Percentiles rank a stretch among this genome's conserved stretches.
Evolutionary conservation across 92 coral and sea anemone species (phyloP).

Genomic region (Bergia sp.): DNA sequence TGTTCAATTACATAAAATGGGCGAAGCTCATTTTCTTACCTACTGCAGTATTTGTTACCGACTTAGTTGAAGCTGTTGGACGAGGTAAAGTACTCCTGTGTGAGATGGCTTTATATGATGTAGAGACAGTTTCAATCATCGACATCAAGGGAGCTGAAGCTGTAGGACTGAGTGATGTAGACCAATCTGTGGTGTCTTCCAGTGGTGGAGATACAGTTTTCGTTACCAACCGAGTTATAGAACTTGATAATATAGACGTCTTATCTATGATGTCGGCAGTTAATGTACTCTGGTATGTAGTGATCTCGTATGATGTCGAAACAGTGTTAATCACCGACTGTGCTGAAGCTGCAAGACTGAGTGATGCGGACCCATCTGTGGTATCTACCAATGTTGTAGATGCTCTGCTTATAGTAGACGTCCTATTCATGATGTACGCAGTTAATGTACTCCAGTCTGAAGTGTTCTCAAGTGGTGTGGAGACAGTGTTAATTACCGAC

Average conservation of each 20-base stretch:
- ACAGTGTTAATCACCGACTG: neutral
- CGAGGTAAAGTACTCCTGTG: neutral
- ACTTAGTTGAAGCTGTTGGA: neutral
- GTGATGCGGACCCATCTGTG: too few species aligned
- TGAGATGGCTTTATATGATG: neutral
- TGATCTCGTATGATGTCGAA: neutral
- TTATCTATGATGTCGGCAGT: too few species aligned
- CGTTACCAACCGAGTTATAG: neutral
- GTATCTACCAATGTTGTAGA: too few species aligned
- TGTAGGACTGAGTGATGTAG: neutral
- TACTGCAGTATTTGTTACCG: too few species aligned
- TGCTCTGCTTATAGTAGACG: too few species aligned
- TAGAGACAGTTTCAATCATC: neutral
- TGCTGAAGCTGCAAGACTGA: neutral
- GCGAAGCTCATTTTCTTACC: too few species aligned
- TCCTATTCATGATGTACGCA: too few species aligned
- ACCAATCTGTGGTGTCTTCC: neutral
- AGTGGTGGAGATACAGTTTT: neutral
- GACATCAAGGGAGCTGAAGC: neutral
- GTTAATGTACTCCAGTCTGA: neutral
- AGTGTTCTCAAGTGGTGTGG: neutral
- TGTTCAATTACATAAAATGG: too few species aligned
- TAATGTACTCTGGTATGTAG: neutral
- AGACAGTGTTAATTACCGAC: neutral
- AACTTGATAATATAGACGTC: neutral